These are phyloP conservation scores for Rhagophthalmus giganteus DNA, from an alignment of 2,888 invertebrate genomes.

Conservation along the genomic window DNA sequence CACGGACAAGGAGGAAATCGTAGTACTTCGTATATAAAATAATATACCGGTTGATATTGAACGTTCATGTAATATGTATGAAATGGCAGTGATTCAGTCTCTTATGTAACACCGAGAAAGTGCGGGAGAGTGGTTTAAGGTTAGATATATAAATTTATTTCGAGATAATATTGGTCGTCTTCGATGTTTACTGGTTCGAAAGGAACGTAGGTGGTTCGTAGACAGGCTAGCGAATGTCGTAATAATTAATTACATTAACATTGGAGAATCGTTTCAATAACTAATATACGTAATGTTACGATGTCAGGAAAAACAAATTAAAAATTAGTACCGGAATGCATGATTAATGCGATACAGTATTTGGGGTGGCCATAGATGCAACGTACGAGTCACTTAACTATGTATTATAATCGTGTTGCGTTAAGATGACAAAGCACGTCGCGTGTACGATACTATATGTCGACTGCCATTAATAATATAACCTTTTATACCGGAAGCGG, in stretches of 20 bases:
- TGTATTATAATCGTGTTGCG: too few species aligned
- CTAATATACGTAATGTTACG: constrained; percentile 5
- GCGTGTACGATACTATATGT: constrained; percentile 23
- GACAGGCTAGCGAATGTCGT: background rate
- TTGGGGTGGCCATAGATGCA: too few species aligned
- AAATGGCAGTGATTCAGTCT: constrained; percentile 33
- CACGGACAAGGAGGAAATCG: constrained; percentile 29
- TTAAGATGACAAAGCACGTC: constrained; percentile 14
- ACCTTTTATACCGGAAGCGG: constrained; percentile 28
- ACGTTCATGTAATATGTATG: constrained; percentile 38
- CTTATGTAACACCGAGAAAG: constrained; percentile 32
- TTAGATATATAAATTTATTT: constrained; percentile 26
- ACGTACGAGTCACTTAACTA: too few species aligned
- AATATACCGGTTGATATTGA: constrained; percentile 36
- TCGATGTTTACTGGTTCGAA: constrained; percentile 4
- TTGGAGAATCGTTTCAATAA: background rate
- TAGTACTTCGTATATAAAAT: constrained; percentile 32
- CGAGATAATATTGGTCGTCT: constrained; percentile 10
- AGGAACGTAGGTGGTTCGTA: constrained; percentile 1
- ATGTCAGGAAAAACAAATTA: too few species aligned
- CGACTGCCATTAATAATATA: constrained; percentile 28
- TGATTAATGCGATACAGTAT: too few species aligned
- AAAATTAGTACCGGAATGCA: too few species aligned
- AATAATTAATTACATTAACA: background rate
- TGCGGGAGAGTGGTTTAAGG: constrained; percentile 29